Conservation (phyloP, 2,113 vertebrate species). For the Nibea coibor region DNA sequence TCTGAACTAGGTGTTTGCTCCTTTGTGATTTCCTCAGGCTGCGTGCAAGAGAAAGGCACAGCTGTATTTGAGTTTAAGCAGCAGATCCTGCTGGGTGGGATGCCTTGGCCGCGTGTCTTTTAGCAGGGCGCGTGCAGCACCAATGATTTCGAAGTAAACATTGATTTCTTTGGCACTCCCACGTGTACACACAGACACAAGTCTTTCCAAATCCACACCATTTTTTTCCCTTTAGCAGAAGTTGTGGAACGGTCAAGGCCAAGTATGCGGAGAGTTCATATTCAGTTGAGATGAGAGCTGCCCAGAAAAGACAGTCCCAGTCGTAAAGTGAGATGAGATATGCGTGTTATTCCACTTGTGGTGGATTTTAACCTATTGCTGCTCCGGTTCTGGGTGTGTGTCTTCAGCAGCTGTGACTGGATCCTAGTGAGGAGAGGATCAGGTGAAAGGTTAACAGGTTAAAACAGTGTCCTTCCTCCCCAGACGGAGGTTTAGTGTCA, state of each 20-base stretch:
- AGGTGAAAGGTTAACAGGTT: conserved; percentile 56
- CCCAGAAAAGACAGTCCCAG: neutral
- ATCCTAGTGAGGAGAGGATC: conserved; percentile 35
- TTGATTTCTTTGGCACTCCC: conserved; percentile 44
- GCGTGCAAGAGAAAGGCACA: conserved; percentile 10
- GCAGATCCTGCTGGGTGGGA: conserved; percentile 41
- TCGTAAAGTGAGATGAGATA: neutral
- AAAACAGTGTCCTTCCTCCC: conserved; percentile 53
- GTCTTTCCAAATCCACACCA: conserved; percentile 11
- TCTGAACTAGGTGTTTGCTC: conserved; percentile 2
- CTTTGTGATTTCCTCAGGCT: conserved; percentile 7
- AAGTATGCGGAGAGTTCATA: conserved; percentile 40
- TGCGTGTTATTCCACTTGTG: conserved; percentile 26
- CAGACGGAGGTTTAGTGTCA: conserved; percentile 43
- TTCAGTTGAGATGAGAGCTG: conserved; percentile 28
- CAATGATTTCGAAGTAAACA: conserved; percentile 57
- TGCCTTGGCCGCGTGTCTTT: conserved; percentile 22
- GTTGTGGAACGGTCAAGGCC: conserved; percentile 21
- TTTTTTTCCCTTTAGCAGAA: conserved; percentile 15
- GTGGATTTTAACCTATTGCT: conserved; percentile 10
- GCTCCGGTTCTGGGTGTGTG: conserved; percentile 38
- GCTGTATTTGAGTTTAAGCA: conserved; percentile 43
- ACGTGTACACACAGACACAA: conserved; percentile 37
- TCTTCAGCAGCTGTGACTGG: conserved; percentile 16
- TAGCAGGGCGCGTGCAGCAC: conserved; percentile 20